Conservation (phyloP, 2,113 vertebrate genomes). For the Eudyptes chrysolophus region DNA sequence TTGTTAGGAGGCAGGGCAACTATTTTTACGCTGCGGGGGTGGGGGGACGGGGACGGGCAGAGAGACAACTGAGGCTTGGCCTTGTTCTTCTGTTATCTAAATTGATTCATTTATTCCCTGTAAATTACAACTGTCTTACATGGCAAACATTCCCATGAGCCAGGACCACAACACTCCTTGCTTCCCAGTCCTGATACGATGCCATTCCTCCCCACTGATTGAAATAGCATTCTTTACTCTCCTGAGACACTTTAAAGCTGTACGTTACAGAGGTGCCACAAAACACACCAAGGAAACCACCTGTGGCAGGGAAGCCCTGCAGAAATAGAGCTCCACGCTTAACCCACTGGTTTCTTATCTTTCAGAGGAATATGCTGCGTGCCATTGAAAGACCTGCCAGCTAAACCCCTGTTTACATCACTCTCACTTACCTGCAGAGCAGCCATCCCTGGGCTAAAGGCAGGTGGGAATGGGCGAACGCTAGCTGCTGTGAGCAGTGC, state of each 20-base stretch:
- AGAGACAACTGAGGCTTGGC: background rate
- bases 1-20: background rate
- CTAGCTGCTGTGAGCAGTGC: rapidly evolving
- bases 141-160: background rate
- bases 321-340: background rate
- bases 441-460: background rate
- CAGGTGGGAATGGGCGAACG: rapidly evolving
- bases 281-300: background rate
- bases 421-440: background rate
- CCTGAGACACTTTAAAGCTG: background rate
- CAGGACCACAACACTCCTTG: background rate
- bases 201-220: background rate
- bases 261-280: rapidly evolving
- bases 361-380: background rate
- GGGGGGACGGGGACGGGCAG: no score
- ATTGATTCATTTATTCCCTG: background rate
- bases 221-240: background rate
- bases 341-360: background rate
- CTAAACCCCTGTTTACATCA: background rate
- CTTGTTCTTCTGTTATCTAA: slow-evolving; percentile 25
- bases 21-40: background rate
- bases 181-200: background rate
- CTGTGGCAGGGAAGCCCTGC: background rate
- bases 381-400: background rate
- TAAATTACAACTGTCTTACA: background rate